A percentile compares a stretch with the other conserved stretches of the same genome.
These are phyloP conservation scores for mouse (Mus musculus) DNA, from an alignment of 2,113 vertebrate species.

Conservation along the genomic window GRCm39 chr16:87386001-87386500, in stretches of 20 bases:
- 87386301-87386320: neutral
- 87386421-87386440: neutral
- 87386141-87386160: neutral
- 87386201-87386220: constrained; percentile 30
- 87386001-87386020: too few relatives aligned
- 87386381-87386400: constrained; percentile 3
- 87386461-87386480: neutral
- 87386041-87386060: too few relatives aligned
- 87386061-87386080: too few relatives aligned
- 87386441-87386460: neutral
- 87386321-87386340: too few relatives aligned
- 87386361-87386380: neutral
- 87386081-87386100: neutral
- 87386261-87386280: neutral
- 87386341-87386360: too few relatives aligned
- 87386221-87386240: neutral
- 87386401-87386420: neutral
- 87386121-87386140: neutral
- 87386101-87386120: neutral
- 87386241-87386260: neutral
- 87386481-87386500: neutral
- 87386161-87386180: neutral
- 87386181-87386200: neutral
- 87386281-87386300: too few relatives aligned
- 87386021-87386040: too few relatives aligned